Percentiles rank a stretch among this genome's conserved stretches.
phyloP scores from a whole-genome alignment of 2,113 vertebrate genomes.

The Alligator sinensis region DNA sequence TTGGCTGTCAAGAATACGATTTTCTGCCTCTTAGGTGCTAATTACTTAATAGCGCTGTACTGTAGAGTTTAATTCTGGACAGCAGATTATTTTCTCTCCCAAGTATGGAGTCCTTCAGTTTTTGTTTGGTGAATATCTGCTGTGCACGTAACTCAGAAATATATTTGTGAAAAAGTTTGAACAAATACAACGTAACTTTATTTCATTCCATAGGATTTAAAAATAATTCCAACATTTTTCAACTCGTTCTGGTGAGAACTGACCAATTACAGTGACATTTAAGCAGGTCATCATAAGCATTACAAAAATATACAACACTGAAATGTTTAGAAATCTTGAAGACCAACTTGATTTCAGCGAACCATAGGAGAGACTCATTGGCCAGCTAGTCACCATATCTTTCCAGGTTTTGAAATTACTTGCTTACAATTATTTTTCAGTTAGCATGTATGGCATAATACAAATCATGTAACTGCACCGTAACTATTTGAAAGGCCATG shows the following conservation, averaged over 20 bases:
- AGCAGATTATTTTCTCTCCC: background rate
- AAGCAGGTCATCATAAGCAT: background rate
- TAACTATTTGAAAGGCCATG: background rate
- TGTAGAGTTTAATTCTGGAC: background rate
- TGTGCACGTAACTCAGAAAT: background rate
- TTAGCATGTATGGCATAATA: background rate
- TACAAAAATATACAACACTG: background rate
- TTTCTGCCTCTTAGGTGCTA: background rate
- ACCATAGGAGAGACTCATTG: background rate
- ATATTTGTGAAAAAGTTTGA: slow-evolving; percentile 15
- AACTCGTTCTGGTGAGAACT: background rate
- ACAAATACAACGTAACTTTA: slow-evolving; percentile 61
- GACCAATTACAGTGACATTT: too few relatives aligned
- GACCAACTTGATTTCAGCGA: background rate
- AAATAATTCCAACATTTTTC: slow-evolving; percentile 54
- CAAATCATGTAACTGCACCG: background rate
- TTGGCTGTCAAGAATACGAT: background rate
- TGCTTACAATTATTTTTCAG: slow-evolving; percentile 11
- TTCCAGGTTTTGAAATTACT: background rate
- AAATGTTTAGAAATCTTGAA: background rate
- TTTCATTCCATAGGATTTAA: slow-evolving; percentile 54
- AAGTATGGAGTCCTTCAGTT: background rate
- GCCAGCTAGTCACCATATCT: background rate
- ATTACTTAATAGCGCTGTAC: background rate
- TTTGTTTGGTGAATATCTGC: background rate